These are phyloP conservation scores for Ophthalmolycus amberensis DNA, from an alignment of 2,113 vertebrate genomes.

Conservation along the genomic window DNA sequence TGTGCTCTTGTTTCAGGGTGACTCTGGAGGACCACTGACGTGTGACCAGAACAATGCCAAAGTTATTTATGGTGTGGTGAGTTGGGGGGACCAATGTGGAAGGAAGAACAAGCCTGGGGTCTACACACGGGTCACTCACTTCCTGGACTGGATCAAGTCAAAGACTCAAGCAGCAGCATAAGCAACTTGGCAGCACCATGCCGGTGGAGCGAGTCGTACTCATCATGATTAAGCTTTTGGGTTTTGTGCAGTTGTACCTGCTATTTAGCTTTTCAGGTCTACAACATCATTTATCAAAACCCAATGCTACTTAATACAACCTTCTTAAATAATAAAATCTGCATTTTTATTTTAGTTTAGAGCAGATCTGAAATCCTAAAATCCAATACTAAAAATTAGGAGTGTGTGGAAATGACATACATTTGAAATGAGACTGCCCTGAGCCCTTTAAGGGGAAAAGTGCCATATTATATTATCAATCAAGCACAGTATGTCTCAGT, in stretches of 20 bases:
- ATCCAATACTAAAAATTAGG: background rate
- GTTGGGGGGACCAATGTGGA: conserved; percentile 93
- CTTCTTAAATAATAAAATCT: background rate
- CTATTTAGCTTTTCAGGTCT: background rate
- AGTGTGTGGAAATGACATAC: background rate
- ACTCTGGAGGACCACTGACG: conserved; percentile 94
- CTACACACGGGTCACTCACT: conserved; percentile 87
- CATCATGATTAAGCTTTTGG: conserved; percentile 1
- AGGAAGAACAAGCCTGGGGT: conserved; percentile 90
- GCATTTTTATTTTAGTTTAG: background rate
- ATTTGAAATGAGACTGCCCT: background rate
- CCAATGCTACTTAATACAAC: background rate
- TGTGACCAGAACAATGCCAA: conserved; percentile 79
- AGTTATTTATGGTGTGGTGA: conserved; percentile 91
- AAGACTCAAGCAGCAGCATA: conserved; percentile 66
- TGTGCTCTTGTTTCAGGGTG: conserved; percentile 84
- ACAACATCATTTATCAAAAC: background rate
- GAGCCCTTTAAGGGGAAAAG: background rate
- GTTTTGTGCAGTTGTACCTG: background rate
- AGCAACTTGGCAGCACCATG: background rate
- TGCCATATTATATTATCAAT: background rate
- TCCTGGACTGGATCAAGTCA: conserved; percentile 87
- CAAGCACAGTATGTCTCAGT: background rate
- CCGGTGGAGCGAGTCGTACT: background rate
- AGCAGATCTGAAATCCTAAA: background rate